These are phyloP conservation scores for Erebia palarica DNA, from an alignment of 2,888 invertebrate species.

Conservation along the genomic window DNA sequence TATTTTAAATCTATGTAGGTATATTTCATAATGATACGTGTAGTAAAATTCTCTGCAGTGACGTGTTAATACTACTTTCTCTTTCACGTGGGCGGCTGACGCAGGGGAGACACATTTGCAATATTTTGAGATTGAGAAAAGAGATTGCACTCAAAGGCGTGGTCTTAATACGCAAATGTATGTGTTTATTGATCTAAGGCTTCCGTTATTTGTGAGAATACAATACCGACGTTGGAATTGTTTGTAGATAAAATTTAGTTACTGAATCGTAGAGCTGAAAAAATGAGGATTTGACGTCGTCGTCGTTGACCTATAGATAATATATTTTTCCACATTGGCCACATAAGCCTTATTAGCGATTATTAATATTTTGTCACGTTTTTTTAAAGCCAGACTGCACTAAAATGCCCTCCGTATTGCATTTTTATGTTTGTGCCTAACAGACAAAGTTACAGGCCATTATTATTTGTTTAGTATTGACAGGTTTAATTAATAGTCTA, in stretches of 20 bases:
- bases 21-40: constrained; percentile 2
- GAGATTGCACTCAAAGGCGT: constrained; percentile 23
- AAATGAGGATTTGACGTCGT: no score
- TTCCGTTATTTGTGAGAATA: neutral
- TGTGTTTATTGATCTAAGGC: constrained; percentile 1
- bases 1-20: neutral
- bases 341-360: no score
- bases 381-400: no score
- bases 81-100: constrained; percentile 44
- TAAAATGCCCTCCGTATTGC: no score
- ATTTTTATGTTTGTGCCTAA: no score
- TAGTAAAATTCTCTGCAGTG: constrained; percentile 17
- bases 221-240: neutral
- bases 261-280: neutral
- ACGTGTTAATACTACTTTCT: constrained; percentile 48
- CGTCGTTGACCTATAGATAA: no score
- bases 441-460: no score
- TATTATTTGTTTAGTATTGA: no score
- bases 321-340: no score
- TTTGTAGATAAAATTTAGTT: neutral
- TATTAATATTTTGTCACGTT: no score
- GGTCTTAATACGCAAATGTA: constrained; percentile 20
- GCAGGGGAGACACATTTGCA: constrained; percentile 41
- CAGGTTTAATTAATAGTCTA: no score
- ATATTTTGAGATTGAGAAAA: constrained; percentile 41